phyloP scores from a whole-genome alignment of 2,797 vertebrate species.

The Parauchenoglanis ngamensis region DNA sequence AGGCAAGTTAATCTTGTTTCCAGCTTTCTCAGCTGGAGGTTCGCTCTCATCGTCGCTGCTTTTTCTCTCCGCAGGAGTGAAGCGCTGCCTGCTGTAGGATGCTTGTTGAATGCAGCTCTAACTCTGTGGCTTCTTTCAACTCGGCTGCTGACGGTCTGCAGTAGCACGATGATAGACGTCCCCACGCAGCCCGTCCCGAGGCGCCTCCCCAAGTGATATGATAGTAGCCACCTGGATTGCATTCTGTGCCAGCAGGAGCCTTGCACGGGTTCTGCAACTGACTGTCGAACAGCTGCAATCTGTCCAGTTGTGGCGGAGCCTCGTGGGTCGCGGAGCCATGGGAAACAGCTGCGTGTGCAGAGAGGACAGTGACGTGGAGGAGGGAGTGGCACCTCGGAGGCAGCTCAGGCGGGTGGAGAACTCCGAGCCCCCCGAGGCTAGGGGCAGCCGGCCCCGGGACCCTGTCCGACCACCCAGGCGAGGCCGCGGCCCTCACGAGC shows the following conservation, averaged over 20 bases:
- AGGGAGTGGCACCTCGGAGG: conserved; percentile 75
- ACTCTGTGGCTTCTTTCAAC: conserved; percentile 51
- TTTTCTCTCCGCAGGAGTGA: conserved; percentile 43
- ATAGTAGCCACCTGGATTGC: conserved; percentile 94
- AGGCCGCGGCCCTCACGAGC: conserved; percentile 94
- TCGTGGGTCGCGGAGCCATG: conserved; percentile 79
- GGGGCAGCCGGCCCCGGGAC: conserved; percentile 88
- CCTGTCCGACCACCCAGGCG: conserved; percentile 91
- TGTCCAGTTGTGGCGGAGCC: conserved; percentile 76
- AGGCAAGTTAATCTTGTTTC: conserved; percentile 20
- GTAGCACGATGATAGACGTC: conserved; percentile 68
- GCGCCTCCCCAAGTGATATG: conserved; percentile 89
- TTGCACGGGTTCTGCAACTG: conserved; percentile 87
- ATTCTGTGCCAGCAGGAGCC: conserved; percentile 97
- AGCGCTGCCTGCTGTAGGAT: conserved; percentile 61
- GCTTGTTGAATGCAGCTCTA: conserved; percentile 54
- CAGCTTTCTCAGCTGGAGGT: not conserved
- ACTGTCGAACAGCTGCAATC: conserved; percentile 77
- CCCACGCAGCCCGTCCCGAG: conserved; percentile 70
- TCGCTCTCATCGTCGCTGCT: not conserved
- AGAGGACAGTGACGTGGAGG: conserved; percentile 93
- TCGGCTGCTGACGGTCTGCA: conserved; percentile 59
- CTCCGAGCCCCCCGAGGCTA: conserved; percentile 74
- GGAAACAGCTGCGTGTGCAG: conserved; percentile 98
- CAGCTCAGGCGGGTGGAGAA: conserved; percentile 79